These are phyloP conservation scores for Cydia strobilella DNA, from an alignment of 1,140 invertebrate genomes.

Conservation along the genomic window DNA sequence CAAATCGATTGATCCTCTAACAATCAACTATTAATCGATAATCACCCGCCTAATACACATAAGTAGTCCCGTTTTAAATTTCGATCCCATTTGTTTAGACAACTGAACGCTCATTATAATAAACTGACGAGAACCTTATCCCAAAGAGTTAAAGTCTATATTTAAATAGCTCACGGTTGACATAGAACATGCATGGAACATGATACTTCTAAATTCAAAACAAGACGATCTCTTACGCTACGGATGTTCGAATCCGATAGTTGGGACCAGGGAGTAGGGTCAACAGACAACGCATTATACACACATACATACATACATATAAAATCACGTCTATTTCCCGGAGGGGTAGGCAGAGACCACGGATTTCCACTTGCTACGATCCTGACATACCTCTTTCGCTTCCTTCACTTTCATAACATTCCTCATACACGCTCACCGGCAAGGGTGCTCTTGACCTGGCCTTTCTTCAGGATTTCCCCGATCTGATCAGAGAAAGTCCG, in stretches of 20 bases:
- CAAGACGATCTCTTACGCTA: not conserved
- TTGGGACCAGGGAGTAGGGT: not conserved
- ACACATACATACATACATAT: too few relatives aligned
- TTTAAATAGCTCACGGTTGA: not conserved
- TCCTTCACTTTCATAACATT: too few relatives aligned
- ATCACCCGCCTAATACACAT: not conserved
- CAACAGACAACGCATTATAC: not conserved
- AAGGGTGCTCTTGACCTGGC: too few relatives aligned
- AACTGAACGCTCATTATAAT: not conserved
- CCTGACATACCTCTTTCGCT: too few relatives aligned
- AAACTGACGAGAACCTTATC: not conserved
- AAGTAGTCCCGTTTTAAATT: not conserved
- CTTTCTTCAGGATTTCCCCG: too few relatives aligned
- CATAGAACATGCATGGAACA: not conserved
- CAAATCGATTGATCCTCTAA: too few relatives aligned
- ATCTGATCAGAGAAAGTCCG: too few relatives aligned
- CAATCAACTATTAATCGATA: too few relatives aligned
- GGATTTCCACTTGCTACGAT: too few relatives aligned
- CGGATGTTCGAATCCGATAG: not conserved
- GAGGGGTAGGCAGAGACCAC: too few relatives aligned
- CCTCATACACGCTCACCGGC: too few relatives aligned
- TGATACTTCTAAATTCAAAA: constrained; percentile 6
- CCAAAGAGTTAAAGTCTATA: not conserved
- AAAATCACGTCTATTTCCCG: too few relatives aligned
- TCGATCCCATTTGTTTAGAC: not conserved